Evolutionary conservation across 2,888 invertebrate genomes (phyloP), one percentile per base, ranked within the genome.

Genomic region (Cacoxenus indagator): DNA sequence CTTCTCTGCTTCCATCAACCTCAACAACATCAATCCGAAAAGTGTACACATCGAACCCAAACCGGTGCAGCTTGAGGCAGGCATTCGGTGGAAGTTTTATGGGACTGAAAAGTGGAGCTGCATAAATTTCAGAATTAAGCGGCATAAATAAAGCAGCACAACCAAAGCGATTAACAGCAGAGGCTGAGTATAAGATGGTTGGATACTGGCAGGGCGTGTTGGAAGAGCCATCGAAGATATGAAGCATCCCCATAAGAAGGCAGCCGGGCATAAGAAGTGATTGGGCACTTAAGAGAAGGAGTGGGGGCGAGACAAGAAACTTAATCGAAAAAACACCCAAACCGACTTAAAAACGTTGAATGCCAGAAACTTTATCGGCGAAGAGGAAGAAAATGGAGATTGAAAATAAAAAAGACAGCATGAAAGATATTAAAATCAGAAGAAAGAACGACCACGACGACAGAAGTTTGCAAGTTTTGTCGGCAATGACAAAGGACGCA

Each of bases 81-180:
- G 29, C 57, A n/a, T 26, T 57, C n/a, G 17, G 57, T 27, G 29
- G 31, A 43, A 43, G 43, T 43, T 61, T 61, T 45, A 61, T 61
- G 24, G 24, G 24, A 64, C 45, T 51, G 31, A 31, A 65, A 17
- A 24, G 22, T 24, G 24, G 45, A 62, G 43, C 45, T 72, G 70
- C 73, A 74, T 75, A 75, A 75, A 76, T 75, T 73, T 70, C 72
- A 70, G 73, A 70, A 75, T 71, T 68, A 72, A 75, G 68, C 69
- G 73, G 71, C 75, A 76, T 73, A 75, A 76, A 76, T 75, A 73
- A 74, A 74, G 71, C 72, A 73, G 70, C 75, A 72, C 69, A 24
- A 62, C 72, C 69, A 72, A 68, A 57, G 27, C 65, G 65, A 55
- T 65, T 57, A 65, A 65, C 65, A 54, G 54, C 59, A 59, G 31